Percentiles rank a stretch among this genome's conserved stretches.
These are phyloP conservation scores for Synanthedon andrenaeformis DNA, from an alignment of 2,888 invertebrate species.

Conservation along the genomic window DNA sequence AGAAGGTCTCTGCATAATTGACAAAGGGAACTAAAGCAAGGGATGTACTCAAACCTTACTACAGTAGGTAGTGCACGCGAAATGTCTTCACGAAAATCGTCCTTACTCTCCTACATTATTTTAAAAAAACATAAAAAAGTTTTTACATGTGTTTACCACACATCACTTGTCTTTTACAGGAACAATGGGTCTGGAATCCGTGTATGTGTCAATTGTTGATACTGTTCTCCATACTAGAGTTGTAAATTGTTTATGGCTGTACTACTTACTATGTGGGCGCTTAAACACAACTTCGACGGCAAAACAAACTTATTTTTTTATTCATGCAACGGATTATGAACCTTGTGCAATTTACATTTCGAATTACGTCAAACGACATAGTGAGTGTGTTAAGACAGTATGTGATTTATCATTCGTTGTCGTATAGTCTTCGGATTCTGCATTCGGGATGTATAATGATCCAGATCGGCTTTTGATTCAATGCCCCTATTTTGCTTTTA, in stretches of 20 bases:
- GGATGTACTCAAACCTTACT: no score
- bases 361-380: no score
- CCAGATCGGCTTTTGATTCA: constrained; percentile 23
- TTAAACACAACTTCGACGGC: constrained; percentile 8
- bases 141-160: constrained; percentile 26
- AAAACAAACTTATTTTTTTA: neutral
- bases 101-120: no score
- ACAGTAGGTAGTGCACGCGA: no score
- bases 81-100: no score
- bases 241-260: constrained; percentile 26
- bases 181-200: constrained; percentile 33
- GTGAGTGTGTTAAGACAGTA: neutral
- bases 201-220: constrained; percentile 26
- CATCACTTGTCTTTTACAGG: constrained; percentile 9
- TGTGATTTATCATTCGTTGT: constrained; percentile 8
- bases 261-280: constrained; percentile 24
- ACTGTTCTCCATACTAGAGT: constrained; percentile 28
- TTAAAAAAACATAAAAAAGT: neutral
- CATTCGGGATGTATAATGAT: constrained; percentile 20
- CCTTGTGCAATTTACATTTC: no score
- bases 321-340: neutral
- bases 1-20: no score
- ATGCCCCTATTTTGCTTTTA: constrained; percentile 25
- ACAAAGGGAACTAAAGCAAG: no score
- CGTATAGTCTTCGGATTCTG: constrained; percentile 11